A percentile compares a stretch with the other conserved stretches of the same genome.
These are phyloP conservation scores for Amphilophus citrinellus DNA, from an alignment of 2,113 vertebrate genomes.

Conservation along the genomic window DNA sequence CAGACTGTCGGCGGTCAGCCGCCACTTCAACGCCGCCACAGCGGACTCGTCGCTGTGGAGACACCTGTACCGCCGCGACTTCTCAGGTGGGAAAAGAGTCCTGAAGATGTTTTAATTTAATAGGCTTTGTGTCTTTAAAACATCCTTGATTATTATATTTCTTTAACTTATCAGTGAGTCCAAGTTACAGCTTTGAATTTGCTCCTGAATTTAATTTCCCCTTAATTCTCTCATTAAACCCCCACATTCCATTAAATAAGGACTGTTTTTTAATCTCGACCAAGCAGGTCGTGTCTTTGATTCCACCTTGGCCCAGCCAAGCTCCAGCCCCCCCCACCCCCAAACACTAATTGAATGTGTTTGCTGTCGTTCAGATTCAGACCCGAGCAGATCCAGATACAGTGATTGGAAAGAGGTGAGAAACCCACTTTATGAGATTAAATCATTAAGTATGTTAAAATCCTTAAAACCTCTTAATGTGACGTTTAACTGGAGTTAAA, in stretches of 20 bases:
- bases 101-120: neutral
- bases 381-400: slow-evolving; percentile 54
- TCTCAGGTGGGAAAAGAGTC: slow-evolving; percentile 80
- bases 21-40: slow-evolving; percentile 79
- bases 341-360: neutral
- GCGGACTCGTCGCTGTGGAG: slow-evolving; percentile 91
- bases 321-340: too few relatives aligned
- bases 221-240: too few relatives aligned
- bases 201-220: too few relatives aligned
- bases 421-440: neutral
- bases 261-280: neutral
- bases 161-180: too few relatives aligned
- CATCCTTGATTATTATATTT: too few relatives aligned
- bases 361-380: slow-evolving; percentile 46
- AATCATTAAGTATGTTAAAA: neutral
- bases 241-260: neutral
- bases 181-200: too few relatives aligned
- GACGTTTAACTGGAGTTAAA: neutral
- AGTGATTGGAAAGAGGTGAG: slow-evolving; percentile 81
- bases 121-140: too few relatives aligned
- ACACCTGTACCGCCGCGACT: slow-evolving; percentile 90
- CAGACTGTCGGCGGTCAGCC: slow-evolving; percentile 86
- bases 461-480: neutral
- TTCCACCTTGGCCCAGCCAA: too few relatives aligned
- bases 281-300: too few relatives aligned